Percentiles rank a stretch among this genome's conserved stretches.
Conservation (phyloP, 2,113 vertebrate genomes). For the Tursiops truncatus region DNA sequence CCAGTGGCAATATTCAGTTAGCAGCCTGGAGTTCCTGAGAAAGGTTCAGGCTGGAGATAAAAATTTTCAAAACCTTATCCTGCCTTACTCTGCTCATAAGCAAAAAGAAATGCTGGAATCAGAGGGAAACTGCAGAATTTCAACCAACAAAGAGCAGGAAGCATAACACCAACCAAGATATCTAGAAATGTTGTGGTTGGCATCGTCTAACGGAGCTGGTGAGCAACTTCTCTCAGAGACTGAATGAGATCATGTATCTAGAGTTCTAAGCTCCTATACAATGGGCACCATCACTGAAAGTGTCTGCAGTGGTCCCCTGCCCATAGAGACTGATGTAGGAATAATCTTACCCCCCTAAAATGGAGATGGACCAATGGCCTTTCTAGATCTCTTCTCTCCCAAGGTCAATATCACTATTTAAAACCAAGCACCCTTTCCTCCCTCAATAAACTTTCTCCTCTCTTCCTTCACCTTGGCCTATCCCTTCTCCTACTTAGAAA, state of each 20-base stretch:
- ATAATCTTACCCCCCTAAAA: background rate
- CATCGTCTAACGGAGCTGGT: background rate
- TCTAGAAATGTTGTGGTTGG: background rate
- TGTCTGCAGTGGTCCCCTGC: background rate
- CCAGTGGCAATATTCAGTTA: background rate
- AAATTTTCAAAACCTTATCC: background rate
- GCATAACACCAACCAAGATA: background rate
- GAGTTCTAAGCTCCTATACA: background rate
- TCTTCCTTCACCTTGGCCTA: background rate
- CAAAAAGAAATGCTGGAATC: background rate
- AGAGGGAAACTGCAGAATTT: background rate
- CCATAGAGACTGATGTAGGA: background rate
- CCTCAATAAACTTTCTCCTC: background rate
- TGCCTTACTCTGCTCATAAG: background rate
- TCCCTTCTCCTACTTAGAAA: background rate
- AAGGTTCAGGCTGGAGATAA: background rate
- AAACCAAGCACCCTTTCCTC: background rate
- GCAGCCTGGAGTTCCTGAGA: background rate
- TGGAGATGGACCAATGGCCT: background rate
- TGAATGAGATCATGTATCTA: background rate
- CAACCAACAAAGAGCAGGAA: background rate
- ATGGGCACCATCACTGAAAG: background rate
- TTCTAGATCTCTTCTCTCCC: background rate
- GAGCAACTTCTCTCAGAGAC: background rate
- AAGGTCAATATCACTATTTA: background rate